These are phyloP conservation scores for Premnoplex brunnescens DNA, from an alignment of 2,797 vertebrate species.

Conservation along the genomic window DNA sequence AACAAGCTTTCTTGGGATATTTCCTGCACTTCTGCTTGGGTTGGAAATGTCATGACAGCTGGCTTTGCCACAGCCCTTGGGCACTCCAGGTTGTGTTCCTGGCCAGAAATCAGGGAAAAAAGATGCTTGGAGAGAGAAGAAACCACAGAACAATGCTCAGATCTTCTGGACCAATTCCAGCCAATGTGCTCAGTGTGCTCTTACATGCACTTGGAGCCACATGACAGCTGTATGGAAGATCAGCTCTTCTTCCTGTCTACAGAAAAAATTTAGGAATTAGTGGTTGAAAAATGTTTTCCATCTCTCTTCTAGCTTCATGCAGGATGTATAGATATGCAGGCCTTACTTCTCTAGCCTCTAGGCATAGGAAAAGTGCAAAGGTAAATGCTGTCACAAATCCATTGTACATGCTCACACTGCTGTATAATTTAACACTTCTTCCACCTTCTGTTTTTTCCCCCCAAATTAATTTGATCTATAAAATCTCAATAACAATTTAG, in stretches of 20 bases:
- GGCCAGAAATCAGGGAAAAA: neutral
- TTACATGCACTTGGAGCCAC: neutral
- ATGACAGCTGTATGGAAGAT: neutral
- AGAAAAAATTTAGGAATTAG: neutral
- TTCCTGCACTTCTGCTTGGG: slow-evolving; percentile 46
- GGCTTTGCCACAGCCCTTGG: neutral
- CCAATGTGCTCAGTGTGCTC: neutral
- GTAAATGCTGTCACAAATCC: neutral
- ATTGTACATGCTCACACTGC: neutral
- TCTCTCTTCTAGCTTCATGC: neutral
- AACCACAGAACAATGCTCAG: slow-evolving; percentile 10
- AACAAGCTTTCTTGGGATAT: slow-evolving; percentile 53
- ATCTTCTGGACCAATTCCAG: neutral
- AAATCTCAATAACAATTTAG: neutral
- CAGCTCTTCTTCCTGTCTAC: neutral
- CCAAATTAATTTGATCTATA: neutral
- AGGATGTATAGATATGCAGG: neutral
- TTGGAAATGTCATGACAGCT: slow-evolving; percentile 26
- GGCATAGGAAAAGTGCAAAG: neutral
- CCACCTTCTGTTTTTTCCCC: neutral
- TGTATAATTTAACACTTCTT: neutral
- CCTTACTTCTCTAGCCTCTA: neutral
- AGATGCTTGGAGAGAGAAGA: slow-evolving; percentile 18
- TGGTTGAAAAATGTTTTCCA: neutral
- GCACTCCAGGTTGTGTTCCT: slow-evolving; percentile 26